Evolutionary conservation across 2,888 invertebrate species (phyloP).

Genomic region (Athrips mouffetella): DNA sequence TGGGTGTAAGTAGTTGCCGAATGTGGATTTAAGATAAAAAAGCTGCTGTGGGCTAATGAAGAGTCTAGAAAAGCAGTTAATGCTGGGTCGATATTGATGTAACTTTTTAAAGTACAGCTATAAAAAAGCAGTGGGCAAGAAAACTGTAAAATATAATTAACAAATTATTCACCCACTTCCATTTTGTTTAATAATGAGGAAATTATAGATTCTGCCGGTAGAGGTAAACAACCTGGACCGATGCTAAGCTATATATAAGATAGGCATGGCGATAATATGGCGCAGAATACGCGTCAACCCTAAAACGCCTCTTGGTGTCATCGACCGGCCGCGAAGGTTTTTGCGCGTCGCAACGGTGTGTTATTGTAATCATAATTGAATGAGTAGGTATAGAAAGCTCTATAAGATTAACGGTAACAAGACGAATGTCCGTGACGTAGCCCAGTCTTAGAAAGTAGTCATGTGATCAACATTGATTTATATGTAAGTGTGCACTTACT

Average conservation of each 20-base stretch:
- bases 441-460: conserved; percentile 11
- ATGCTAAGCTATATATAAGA: not conserved
- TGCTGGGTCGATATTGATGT: too few relatives aligned
- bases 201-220: too few relatives aligned
- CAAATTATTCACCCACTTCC: not conserved
- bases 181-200: too few relatives aligned
- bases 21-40: too few relatives aligned
- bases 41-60: too few relatives aligned
- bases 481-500: not conserved
- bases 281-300: conserved; percentile 52
- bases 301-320: conserved; percentile 73
- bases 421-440: conserved; percentile 36
- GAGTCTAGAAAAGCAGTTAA: too few relatives aligned
- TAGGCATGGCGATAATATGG: not conserved
- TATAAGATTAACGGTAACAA: conserved; percentile 44
- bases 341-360: conserved; percentile 67
- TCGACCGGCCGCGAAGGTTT: conserved; percentile 70
- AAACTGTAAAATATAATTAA: not conserved
- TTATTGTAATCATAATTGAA: conserved; percentile 71
- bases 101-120: too few relatives aligned
- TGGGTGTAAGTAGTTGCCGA: too few relatives aligned
- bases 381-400: conserved; percentile 67
- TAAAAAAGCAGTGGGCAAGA: too few relatives aligned
- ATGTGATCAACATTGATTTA: conserved; percentile 3
- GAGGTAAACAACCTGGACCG: conserved; percentile 10